These are phyloP conservation scores for Vombatus ursinus DNA, from an alignment of 2,113 vertebrate species.

Conservation along the genomic window DNA sequence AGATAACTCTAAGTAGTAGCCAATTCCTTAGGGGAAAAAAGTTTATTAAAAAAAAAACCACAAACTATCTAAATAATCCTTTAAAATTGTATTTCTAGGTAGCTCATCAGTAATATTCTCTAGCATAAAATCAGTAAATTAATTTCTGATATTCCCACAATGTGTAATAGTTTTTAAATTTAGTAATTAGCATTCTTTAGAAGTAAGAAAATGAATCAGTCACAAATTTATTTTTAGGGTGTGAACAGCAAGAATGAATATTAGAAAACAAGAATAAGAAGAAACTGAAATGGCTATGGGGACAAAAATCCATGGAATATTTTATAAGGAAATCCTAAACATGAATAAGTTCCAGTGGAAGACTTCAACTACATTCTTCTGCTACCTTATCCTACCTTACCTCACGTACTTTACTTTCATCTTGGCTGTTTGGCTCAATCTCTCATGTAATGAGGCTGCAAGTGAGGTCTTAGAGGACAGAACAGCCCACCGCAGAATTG, in stretches of 20 bases:
- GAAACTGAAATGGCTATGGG: background rate
- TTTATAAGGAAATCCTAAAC: background rate
- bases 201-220: background rate
- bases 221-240: background rate
- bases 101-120: constrained; percentile 7
- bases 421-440: background rate
- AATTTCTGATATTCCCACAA: constrained; percentile 23
- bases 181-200: constrained; percentile 23
- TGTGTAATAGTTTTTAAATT: constrained; percentile 27
- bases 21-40: constrained; percentile 29
- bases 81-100: constrained; percentile 24
- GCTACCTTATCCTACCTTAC: background rate
- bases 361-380: background rate
- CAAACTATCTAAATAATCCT: background rate
- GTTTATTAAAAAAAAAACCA: constrained; percentile 16
- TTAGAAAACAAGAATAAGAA: background rate
- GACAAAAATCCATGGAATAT: background rate
- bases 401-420: background rate
- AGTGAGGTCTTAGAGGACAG: background rate
- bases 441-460: background rate
- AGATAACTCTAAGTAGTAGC: constrained; percentile 1
- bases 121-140: constrained; percentile 40
- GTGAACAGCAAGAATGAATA: background rate
- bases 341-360: background rate
- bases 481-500: background rate